Conservation (phyloP, 2,888 invertebrate genomes). For the Rhyacophila evoluta region DNA sequence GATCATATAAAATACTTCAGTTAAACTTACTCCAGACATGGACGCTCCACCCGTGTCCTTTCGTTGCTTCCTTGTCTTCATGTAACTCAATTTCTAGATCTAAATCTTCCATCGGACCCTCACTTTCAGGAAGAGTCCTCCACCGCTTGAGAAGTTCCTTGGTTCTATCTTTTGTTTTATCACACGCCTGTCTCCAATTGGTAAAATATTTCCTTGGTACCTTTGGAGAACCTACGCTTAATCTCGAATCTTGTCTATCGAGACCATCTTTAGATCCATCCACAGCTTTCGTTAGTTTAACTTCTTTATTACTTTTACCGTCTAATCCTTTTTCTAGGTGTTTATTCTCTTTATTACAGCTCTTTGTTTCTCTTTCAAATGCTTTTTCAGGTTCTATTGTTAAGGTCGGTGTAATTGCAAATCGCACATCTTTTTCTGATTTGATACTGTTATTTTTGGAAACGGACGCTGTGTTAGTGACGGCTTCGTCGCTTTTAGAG, state of each 20-base stretch:
- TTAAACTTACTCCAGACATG: slow-evolving; percentile 79
- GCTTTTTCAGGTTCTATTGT: slow-evolving; percentile 56
- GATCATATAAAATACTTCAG: too few species aligned
- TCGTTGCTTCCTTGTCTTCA: slow-evolving; percentile 61
- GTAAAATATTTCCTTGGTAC: slow-evolving; percentile 79
- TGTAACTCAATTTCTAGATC: slow-evolving; percentile 60
- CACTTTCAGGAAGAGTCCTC: slow-evolving; percentile 75
- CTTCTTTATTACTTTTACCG: slow-evolving; percentile 12
- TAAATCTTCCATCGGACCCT: slow-evolving; percentile 63
- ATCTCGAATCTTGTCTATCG: slow-evolving; percentile 66
- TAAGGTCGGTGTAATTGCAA: slow-evolving; percentile 53
- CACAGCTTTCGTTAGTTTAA: slow-evolving; percentile 56
- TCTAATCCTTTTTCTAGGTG: slow-evolving; percentile 31
- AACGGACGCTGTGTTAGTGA: slow-evolving; percentile 37
- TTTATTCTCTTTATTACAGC: slow-evolving; percentile 29
- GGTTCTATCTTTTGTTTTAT: slow-evolving; percentile 80
- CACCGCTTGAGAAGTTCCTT: slow-evolving; percentile 79
- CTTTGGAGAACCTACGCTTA: slow-evolving; percentile 67
- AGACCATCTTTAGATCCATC: slow-evolving; percentile 65
- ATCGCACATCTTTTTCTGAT: slow-evolving; percentile 62
- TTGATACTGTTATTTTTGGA: slow-evolving; percentile 59
- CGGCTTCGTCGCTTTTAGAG: slow-evolving; percentile 53
- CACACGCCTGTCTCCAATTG: slow-evolving; percentile 82
- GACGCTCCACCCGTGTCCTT: slow-evolving; percentile 78
- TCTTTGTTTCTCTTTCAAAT: slow-evolving; percentile 45